Base-by-base conservation (phyloP, 2,888 invertebrate genomes). In the Acleris emargana region DNA sequence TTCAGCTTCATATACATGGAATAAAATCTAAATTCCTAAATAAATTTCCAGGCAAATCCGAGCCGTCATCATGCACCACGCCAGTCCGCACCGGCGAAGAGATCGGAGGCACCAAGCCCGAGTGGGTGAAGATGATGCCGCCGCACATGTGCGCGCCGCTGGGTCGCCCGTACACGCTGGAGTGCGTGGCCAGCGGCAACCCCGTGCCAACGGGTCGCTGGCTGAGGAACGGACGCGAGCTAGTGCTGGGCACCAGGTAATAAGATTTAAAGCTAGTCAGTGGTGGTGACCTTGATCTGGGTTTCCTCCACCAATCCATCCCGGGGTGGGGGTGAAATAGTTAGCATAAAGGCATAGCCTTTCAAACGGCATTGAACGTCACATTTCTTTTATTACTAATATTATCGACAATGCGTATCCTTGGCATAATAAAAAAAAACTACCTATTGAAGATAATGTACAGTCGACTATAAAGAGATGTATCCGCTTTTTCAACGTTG, bases 1-100 rank as follows among this genome's bases (percentile, higher is more conserved):
- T 22, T 22, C 22, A 22, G 4, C 22, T 22, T 22, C 4, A 22
- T 22, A 22, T 4, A 22, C 22, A 22, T 22, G 22, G 3, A 22
- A 22, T 22, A 22, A 22, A 22, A 22, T 4, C 22, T 16, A 50
- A 5, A 20, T 11, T 2, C 25, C 2, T n/a, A 28, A 22, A 18
- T 53, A 13, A 13, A 11, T 53, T 6, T 25, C 1, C 75, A 93
- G 93, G 94, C 38, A 96, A 97, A 75, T 95, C 97, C 76, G 96
- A 99, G 84, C 95, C 99, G 0, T 98, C 99, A 72, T 94, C 96
- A 7, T 97, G 98, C 86, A 98, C 99, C 0, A 96, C 97, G 47
- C 99, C 99, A 0, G 97, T 99, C 58, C 96, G 97, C 74, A 95
- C 97, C 0, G 97, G 97, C 80, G 97, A 97, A 83, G 96, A 97